Base-by-base conservation (phyloP, 2,113 vertebrate genomes). In the Astur gentilis region DNA sequence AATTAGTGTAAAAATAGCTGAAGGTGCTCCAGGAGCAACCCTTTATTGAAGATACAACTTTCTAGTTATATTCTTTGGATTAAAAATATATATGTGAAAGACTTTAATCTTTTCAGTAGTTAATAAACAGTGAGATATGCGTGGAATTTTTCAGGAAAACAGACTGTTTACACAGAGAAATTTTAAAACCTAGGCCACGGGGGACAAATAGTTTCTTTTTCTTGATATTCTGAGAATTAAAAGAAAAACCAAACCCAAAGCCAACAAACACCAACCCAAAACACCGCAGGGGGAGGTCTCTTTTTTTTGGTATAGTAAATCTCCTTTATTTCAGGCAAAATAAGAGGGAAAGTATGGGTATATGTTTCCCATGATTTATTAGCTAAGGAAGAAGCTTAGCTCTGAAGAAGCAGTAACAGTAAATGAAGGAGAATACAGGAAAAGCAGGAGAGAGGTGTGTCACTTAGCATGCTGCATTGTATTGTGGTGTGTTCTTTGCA, bases 401-500 rank as follows among this genome's bases (percentile, higher is more conserved):
- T 64, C 42, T 47, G 7, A 57, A 55, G 36, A 40, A 69, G 36
- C 55, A 73, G 2, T 34, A 36, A 20, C 23, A 38, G 26, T 47
- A 61, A 80, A 8, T 32, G 55, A 47, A 49, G 55, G 40, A 50
- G 34, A n/a, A 9, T 0, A 8, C 11, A 25, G 69, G 7, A 52
- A 61, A 2, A 66, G 54, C 55, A 42, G 52, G 14, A 25, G 31
- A 87, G 69, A 54, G 22, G 2, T 32, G 55, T 47, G 54, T 34
- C 42, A 5, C 25, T 57, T 36, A 44, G 21, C 9, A 0, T 32
- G 12, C 11, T 49, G 34, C 27, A 21, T 57, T 45, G n/a, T 27
- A 23, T 57, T 45, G 38, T 31, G 23, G 52, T 45, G 29, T 95
- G 57, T 62, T 70, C 66, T 66, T 44, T 50, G 34, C 85, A 99